Evolutionary conservation across 2,888 invertebrate species (phyloP), one percentile per base, ranked within the genome.

Genomic region (Cheilosia grossa): DNA sequence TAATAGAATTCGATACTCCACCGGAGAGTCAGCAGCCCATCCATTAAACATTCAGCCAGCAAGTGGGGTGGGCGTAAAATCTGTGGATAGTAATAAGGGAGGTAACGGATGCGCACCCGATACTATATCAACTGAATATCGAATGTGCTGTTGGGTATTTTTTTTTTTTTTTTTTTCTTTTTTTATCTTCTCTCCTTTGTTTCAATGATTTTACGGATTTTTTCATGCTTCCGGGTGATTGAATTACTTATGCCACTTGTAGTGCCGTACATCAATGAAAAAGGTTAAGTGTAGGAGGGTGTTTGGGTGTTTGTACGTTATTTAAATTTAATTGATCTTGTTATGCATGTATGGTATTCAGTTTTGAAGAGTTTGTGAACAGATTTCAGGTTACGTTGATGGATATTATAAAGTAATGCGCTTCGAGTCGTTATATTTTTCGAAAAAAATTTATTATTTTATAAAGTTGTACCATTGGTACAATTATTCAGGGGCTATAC

Each of bases 201-300:
- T 82, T 24, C 27, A 56, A 51, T 40, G 47, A 77, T 64, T 75
- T 75, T 72, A 67, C 59, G 66, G 80, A 79, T 74, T 83, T 47
- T 82, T 79, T 59, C 61, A 70, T 77, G 80, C 72, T 85, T 85
- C 85, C 85, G 75, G 80, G 75, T 80, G 74, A 85, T 81, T 81
- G 85, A 85, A 85, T 85, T 85, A 85, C 75, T 81, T 81, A 83
- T 83, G 59, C 67, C 51, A 67, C 67, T 67, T 72, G 79, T 66
- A 79, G 6, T 21, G 3, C 19, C 10, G 42, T 53, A 47, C 61
- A 61, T 67, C 73, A 54, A 67, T 61, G 61, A 47, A 67, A 51
- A 80, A 61, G 72, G 67, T 67, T 64, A 75, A 64, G 58, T 64
- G 64, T 67, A 63, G 67, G 33, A 47, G 42, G 78, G 30, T 24